phyloP scores from a whole-genome alignment of 2,113 vertebrate genomes.

The Ibidorhyncha struthersii region DNA sequence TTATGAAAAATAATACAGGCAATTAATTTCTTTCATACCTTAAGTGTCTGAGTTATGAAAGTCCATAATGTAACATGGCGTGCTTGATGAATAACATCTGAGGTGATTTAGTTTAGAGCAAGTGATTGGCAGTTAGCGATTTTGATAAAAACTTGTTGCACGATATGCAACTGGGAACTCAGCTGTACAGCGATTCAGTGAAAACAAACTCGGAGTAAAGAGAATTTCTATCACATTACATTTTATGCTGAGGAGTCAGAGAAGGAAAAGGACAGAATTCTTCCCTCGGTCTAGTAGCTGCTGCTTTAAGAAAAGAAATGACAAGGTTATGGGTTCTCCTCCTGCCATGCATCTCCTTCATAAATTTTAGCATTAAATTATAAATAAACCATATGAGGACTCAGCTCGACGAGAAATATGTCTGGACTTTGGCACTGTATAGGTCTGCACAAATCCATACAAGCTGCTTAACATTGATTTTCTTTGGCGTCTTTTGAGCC shows the following conservation, averaged over 20 bases:
- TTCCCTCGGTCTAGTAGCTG: slow-evolving; percentile 15
- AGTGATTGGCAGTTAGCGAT: slow-evolving; percentile 25
- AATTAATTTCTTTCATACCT: slow-evolving; percentile 56
- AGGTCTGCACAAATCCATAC: slow-evolving; percentile 63
- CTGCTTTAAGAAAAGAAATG: slow-evolving; percentile 55
- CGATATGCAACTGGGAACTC: neutral
- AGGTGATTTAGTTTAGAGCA: slow-evolving; percentile 35
- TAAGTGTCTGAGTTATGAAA: slow-evolving; percentile 42
- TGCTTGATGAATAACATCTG: slow-evolving; percentile 48
- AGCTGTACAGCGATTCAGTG: neutral
- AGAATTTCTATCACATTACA: neutral
- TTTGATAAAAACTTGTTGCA: slow-evolving; percentile 14
- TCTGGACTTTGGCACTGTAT: slow-evolving; percentile 61
- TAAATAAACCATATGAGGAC: slow-evolving; percentile 63
- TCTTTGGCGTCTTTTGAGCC: slow-evolving; percentile 57
- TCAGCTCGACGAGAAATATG: slow-evolving; percentile 60
- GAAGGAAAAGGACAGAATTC: neutral
- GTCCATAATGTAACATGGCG: slow-evolving; percentile 43
- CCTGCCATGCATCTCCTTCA: slow-evolving; percentile 38
- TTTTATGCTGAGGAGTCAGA: slow-evolving; percentile 10
- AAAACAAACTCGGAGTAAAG: neutral
- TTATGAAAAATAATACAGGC: slow-evolving; percentile 49
- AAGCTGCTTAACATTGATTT: slow-evolving; percentile 69
- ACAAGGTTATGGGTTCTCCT: slow-evolving; percentile 44
- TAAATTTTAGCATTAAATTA: slow-evolving; percentile 66